Evolutionary conservation across 2,113 vertebrate genomes (phyloP), one percentile per base, ranked within the genome.

Genomic region (Gnathonemus longibarbis): DNA sequence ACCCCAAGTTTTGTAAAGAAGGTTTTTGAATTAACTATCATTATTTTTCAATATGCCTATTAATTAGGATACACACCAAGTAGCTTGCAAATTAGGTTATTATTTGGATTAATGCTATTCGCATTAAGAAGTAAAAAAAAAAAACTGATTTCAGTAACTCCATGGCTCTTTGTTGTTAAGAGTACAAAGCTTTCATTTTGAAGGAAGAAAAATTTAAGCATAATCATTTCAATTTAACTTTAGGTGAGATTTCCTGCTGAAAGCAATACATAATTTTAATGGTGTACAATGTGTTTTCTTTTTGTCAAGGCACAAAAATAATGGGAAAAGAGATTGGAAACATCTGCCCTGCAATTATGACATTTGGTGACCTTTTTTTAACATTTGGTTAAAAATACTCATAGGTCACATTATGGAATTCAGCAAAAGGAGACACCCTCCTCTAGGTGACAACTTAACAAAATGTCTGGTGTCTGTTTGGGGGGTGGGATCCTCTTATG

Each of bases 151-250:
- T 62, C 39, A 88, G 87, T 15, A 88, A 45, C 39, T 88, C 9
- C 39, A 19, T 56, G 1, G 53, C 87, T 56, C 85, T 87, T 87
- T 87, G 85, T 39, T 87, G 48, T 87, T 87, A 50, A 87, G 50
- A 87, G 31, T 52, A 87, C 85, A 87, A 87, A 87, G 85, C 45
- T 87, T 52, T 56, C 31, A 35, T 56, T 87, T 39, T 31, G 24
- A 35, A 31, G 85, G 7, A 87, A 87, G n/a, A 31, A 17, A 35
- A 48, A 52, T 50, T 35, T 8, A 50, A 87, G 46, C n/a, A 19
- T 31, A 87, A 87, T 53, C 11, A 87, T 53, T 87, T 87, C 10
- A 53, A 39, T 87, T 8, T 35, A 49, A 46, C 48, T 46, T 42
- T 80, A 77, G 70, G 70, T 39, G 11, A 31, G 45, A 19, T 39